phyloP scores from a whole-genome alignment of 2,113 vertebrate genomes.

The Eretmochelys imbricata region DNA sequence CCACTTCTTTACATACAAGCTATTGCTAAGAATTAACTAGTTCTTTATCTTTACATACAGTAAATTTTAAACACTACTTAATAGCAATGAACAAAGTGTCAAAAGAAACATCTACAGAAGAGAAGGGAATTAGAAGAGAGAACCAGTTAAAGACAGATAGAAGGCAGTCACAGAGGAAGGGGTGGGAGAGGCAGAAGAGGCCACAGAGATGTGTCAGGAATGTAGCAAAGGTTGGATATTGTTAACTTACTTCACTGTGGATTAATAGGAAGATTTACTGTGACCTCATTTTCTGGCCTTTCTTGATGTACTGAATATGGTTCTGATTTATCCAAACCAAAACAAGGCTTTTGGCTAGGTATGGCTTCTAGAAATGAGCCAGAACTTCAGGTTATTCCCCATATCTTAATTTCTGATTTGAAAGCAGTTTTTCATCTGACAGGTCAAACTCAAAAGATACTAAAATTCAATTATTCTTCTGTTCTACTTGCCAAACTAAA shows the following conservation, averaged over 20 bases:
- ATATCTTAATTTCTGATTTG: constrained; percentile 2
- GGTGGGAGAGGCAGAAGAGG: not conserved
- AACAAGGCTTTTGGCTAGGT: not conserved
- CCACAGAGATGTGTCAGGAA: not conserved
- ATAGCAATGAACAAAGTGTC: not conserved
- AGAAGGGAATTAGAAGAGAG: not conserved
- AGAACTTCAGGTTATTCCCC: not conserved
- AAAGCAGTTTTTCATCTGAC: constrained; percentile 30
- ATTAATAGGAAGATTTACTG: not conserved
- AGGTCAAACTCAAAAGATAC: constrained; percentile 41
- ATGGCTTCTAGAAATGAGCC: not conserved
- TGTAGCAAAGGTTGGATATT: not conserved
- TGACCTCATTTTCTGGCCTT: not conserved
- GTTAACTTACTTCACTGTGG: not conserved
- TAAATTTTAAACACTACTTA: not conserved
- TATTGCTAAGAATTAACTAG: not conserved
- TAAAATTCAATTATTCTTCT: constrained; percentile 56
- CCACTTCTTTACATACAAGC: not conserved
- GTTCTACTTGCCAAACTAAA: constrained; percentile 24
- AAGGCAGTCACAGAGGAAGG: not conserved
- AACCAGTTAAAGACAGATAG: not conserved
- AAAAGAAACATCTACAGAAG: not conserved
- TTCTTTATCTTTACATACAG: fast-evolving
- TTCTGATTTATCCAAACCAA: not conserved
- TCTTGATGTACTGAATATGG: not conserved